phyloP scores from a whole-genome alignment of 2,797 vertebrate species.

The Cuniculus paca region DNA sequence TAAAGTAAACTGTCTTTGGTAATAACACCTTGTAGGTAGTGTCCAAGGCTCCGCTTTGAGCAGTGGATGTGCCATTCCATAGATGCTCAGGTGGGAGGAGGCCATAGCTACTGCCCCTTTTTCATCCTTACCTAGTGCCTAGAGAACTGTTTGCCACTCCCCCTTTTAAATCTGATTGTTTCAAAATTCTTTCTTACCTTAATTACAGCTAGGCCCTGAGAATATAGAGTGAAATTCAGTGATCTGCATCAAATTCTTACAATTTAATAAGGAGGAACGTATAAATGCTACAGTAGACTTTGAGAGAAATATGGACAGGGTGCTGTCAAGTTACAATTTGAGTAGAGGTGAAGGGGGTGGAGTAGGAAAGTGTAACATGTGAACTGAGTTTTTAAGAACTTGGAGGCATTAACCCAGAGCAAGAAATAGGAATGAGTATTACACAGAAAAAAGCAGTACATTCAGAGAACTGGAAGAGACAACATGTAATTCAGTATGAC shows the following conservation, averaged over 20 bases:
- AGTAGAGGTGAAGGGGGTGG: not conserved
- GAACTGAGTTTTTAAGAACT: not conserved
- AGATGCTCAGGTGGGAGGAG: not conserved
- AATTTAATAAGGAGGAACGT: not conserved
- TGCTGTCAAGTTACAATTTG: not conserved
- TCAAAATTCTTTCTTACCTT: not conserved
- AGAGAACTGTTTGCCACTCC: not conserved
- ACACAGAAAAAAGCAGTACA: not conserved
- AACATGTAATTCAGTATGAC: not conserved
- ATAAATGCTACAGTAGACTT: not conserved
- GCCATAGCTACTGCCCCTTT: not conserved
- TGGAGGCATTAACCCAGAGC: not conserved
- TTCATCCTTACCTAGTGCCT: not conserved
- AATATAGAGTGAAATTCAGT: not conserved
- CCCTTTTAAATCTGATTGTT: constrained; percentile 31
- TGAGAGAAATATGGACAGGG: not conserved
- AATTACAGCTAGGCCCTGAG: not conserved
- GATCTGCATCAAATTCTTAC: constrained; percentile 18
- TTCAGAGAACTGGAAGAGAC: not conserved
- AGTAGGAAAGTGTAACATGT: not conserved
- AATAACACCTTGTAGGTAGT: not conserved
- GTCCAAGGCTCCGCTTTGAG: not conserved
- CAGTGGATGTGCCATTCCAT: not conserved
- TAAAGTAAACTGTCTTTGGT: not conserved
- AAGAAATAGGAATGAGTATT: not conserved